These are phyloP conservation scores for Enteromius mattozi DNA, from an alignment of 2,797 vertebrate species.

Conservation along the genomic window DNA sequence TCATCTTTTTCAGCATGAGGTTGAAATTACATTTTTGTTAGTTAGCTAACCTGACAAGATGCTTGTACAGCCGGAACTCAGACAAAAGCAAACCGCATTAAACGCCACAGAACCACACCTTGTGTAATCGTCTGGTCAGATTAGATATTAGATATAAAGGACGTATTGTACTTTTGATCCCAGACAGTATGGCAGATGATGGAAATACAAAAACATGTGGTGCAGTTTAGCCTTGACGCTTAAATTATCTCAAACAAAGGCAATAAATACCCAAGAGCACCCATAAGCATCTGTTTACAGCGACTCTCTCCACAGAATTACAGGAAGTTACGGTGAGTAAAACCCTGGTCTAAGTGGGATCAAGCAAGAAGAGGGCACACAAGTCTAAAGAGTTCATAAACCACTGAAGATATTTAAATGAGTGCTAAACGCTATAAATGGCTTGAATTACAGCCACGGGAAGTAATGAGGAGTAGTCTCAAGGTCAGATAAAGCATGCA, in stretches of 20 bases:
- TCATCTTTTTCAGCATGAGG: background rate
- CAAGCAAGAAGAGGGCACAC: slow-evolving; percentile 1
- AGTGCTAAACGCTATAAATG: slow-evolving; percentile 32
- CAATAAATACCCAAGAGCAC: slow-evolving; percentile 2
- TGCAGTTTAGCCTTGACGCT: background rate
- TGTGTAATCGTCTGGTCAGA: background rate
- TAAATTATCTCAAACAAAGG: slow-evolving; percentile 19
- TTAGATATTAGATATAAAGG: background rate
- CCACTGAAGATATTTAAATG: slow-evolving; percentile 35
- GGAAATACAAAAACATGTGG: slow-evolving; percentile 12
- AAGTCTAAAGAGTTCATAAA: slow-evolving; percentile 39
- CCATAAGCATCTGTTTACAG: slow-evolving; percentile 4
- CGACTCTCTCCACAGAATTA: background rate
- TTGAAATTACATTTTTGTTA: background rate
- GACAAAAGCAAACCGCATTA: background rate
- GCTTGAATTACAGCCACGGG: slow-evolving; percentile 20
- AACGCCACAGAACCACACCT: background rate
- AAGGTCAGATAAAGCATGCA: slow-evolving; percentile 31
- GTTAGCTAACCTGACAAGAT: background rate
- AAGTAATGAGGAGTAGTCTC: slow-evolving; percentile 43
- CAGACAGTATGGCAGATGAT: background rate
- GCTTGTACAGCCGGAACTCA: background rate
- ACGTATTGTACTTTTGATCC: background rate
- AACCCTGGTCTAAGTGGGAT: slow-evolving; percentile 18
- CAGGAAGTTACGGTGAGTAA: slow-evolving; percentile 1